Evolutionary conservation across 2,113 vertebrate genomes (phyloP).

Genomic region (Gadus chalcogrammus): DNA sequence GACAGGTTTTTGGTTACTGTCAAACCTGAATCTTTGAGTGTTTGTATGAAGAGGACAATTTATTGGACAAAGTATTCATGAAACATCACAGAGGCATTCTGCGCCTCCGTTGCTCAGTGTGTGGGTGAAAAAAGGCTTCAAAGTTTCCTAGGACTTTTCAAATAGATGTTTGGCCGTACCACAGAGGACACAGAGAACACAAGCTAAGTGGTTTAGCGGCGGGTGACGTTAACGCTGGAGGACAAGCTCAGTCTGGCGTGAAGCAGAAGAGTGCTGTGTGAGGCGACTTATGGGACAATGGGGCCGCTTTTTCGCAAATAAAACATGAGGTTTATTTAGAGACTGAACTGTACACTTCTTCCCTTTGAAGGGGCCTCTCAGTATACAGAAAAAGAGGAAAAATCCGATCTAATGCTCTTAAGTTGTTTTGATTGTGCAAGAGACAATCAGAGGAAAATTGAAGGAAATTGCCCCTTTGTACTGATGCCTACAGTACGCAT

Average conservation of each 20-base stretch:
- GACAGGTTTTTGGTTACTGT: too few species aligned
- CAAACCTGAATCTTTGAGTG: not conserved
- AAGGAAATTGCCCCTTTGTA: constrained; percentile 1
- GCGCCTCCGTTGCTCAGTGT: constrained; percentile 38
- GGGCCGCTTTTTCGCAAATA: constrained; percentile 70
- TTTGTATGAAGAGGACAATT: constrained; percentile 44
- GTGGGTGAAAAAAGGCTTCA: constrained; percentile 57
- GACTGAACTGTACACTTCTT: constrained; percentile 50
- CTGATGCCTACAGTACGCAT: not conserved
- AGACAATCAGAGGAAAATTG: constrained; percentile 32
- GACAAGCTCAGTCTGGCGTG: constrained; percentile 64
- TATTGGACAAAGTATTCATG: constrained; percentile 51
- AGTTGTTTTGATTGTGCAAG: constrained; percentile 30
- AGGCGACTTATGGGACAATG: constrained; percentile 75
- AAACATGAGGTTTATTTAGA: constrained; percentile 73
- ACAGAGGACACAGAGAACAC: constrained; percentile 70
- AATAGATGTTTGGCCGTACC: constrained; percentile 67
- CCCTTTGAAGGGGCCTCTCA: constrained; percentile 61
- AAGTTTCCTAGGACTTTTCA: constrained; percentile 60
- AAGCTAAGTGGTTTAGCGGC: constrained; percentile 63
- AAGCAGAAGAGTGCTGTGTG: constrained; percentile 69
- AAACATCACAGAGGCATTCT: constrained; percentile 46
- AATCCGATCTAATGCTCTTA: constrained; percentile 47
- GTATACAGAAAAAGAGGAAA: constrained; percentile 18
- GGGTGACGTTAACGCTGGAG: constrained; percentile 53